Base-by-base conservation (phyloP, 2,113 vertebrate species). In the Numenius arquata region DNA sequence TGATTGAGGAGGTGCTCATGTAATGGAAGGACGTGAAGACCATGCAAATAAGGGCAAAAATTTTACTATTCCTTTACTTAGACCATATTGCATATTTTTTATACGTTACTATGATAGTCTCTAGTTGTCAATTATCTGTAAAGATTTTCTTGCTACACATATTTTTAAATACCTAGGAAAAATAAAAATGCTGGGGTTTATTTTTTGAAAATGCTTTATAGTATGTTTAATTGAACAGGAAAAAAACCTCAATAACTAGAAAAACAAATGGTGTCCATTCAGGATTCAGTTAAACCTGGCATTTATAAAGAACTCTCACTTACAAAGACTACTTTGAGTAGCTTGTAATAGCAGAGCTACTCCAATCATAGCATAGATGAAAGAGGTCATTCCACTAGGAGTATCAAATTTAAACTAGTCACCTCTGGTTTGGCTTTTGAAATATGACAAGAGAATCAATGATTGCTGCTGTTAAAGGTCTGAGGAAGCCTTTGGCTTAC, bases 361-460 rank as follows among this genome's bases (percentile, higher is more conserved):
- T 90, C 62, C 73, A 62, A 87, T 94, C 74, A 52, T 72, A 66
- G 76, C 19, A 7, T 22, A 86, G 91, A 96, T 91, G 70, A 95
- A 96, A 96, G 93, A 65, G 70, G 13, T 84, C 76, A 61, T 94
- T 96, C 80, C 89, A 71, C 53, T 58, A 85, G 84, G 96, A 91
- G 77, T 89, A 90, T 96, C 91, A 79, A 76, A 91, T 96, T 95
- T 94, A 85, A 89, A 92, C 84, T 87, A 78, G 67, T 88, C 74
- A 82, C 59, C 66, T 91, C 96, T 96, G 50, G 47, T 90, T 93
- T 92, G 62, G 38, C 71, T 93, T 95, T 74, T 88, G 83, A 89
- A 85, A 94, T 90, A 94, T 89, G 83, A 95, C 77, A 59, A 53
- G 85, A 72, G 83, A 93, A 82, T 90, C 92, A 90, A 45, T 63